Evolutionary conservation across 1,140 invertebrate genomes (phyloP), one percentile per base, ranked within the genome.

Genomic region (Cataglyphis hispanica): DNA sequence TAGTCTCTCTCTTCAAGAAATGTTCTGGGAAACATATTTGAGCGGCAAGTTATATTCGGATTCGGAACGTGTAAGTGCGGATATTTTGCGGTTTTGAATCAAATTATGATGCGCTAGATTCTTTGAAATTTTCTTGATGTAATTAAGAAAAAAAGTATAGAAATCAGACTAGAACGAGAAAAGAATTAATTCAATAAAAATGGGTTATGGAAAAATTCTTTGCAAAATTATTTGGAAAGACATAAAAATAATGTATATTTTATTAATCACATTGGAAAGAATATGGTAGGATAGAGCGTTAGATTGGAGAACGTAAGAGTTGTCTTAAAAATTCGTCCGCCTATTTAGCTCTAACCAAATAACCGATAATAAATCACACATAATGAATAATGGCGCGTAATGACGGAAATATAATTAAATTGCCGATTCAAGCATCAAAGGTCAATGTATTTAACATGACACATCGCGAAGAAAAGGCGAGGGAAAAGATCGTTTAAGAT

Each of bases 361-460:
- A 37, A 43, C 4, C 56, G 25, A 31, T 6, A 53, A 22, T 75
- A 75, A 75, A 76, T 76, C 58, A 63, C 1, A 40, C 11, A 4
- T 40, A n/a, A 19, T 34, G 53, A 61, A 27, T 25, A 78, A 67
- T 78, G 50, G 31, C 43, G 43, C 27, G 37, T 11, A 61, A 61
- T 34, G 56, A 78, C 31, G 76, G 43, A 67, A 37, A n/a, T 22
- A n/a, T 27, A 67, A 80, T 60, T 34, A 58, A 58, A 58, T 72
- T 58, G 31, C 16, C 63, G 63, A 76, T 63, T 50, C 25, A 58
- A 61, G 31, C 31, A 37, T 4, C 37, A 81, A 72, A 72, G 56
- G 40, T 84, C 25, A 64, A 76, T 53, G 40, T 27, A 50, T 64
- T 77, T 40, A 58, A 70, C 27, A 22, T 40, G 31, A 76, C 13